These are phyloP conservation scores for Leptothorax acervorum DNA, from an alignment of 2,888 invertebrate genomes.

Conservation along the genomic window DNA sequence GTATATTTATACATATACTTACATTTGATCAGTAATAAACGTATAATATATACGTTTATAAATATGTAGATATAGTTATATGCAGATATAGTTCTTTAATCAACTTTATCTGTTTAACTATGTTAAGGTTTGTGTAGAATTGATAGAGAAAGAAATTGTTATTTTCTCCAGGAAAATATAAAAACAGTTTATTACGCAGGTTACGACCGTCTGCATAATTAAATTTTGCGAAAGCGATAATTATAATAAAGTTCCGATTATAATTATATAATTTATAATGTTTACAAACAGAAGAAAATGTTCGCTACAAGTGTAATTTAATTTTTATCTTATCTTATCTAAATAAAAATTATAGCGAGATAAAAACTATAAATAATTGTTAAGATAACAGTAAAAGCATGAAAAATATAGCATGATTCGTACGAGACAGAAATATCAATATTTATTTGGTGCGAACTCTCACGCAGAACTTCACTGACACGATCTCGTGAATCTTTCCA, in stretches of 20 bases:
- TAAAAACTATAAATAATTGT: slow-evolving; percentile 23
- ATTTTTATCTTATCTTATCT: slow-evolving; percentile 13
- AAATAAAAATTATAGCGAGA: slow-evolving; percentile 5
- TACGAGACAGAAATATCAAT: slow-evolving; percentile 6
- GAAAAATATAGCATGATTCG: background rate
- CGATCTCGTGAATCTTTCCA: slow-evolving; percentile 19
- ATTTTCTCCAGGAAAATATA: background rate
- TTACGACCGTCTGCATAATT: background rate
- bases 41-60: background rate
- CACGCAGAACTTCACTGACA: slow-evolving; percentile 15
- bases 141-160: background rate
- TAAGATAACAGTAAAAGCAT: background rate
- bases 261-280: slow-evolving; percentile 12
- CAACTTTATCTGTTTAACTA: background rate
- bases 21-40: background rate
- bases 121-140: background rate
- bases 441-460: slow-evolving; percentile 18
- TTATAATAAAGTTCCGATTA: background rate
- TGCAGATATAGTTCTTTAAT: background rate
- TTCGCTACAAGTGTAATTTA: background rate
- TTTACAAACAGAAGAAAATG: slow-evolving; percentile 14
- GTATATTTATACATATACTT: background rate
- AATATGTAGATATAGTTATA: background rate
- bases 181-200: background rate
- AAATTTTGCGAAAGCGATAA: background rate